Evolutionary conservation across 2,113 vertebrate species (phyloP).

Genomic region (Grallaria varia): DNA sequence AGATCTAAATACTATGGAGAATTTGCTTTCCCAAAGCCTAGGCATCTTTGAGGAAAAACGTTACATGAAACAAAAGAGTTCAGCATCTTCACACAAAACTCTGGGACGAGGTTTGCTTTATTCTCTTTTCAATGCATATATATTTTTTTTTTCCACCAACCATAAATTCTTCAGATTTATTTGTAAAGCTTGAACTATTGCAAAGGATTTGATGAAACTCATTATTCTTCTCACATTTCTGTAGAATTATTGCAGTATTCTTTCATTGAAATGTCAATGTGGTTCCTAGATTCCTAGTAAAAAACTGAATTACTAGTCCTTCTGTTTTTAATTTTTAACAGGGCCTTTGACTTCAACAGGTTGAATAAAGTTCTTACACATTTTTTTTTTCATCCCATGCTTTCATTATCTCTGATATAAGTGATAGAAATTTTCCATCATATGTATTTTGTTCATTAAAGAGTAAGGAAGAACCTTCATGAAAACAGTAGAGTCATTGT

Average conservation of each 20-base stretch:
- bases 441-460: background rate
- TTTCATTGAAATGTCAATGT: background rate
- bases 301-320: background rate
- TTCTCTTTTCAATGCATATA: background rate
- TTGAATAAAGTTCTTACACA: background rate
- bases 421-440: background rate
- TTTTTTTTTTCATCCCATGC: background rate
- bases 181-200: background rate
- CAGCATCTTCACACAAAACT: background rate
- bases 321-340: background rate
- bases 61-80: background rate
- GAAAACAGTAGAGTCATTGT: background rate
- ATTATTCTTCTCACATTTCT: background rate
- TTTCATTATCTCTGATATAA: background rate
- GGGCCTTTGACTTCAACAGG: background rate
- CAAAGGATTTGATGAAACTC: background rate
- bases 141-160: background rate
- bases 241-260: background rate
- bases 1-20: background rate
- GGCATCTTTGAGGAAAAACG: background rate
- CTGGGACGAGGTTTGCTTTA: background rate
- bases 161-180: background rate
- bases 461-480: background rate
- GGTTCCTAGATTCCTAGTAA: background rate
- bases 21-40: background rate